Evolutionary conservation across 2,797 vertebrate species (phyloP).

Genomic region (Xiphophorus birchmanni): DNA sequence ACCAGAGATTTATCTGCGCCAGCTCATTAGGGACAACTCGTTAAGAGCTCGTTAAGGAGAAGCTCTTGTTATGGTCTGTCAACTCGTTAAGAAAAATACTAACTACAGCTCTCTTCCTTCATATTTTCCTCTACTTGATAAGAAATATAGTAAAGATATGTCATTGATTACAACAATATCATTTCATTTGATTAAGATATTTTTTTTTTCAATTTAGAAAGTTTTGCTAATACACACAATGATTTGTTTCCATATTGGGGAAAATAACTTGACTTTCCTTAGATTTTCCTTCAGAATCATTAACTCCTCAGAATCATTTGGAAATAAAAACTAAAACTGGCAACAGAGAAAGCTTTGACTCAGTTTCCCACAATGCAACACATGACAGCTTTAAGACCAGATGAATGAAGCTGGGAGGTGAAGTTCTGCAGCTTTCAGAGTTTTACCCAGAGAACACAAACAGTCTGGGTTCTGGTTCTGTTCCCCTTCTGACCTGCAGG

Average conservation of each 20-base stretch:
- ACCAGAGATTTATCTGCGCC: not conserved
- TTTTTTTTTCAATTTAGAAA: not conserved
- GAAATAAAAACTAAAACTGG: not conserved
- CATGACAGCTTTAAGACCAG: not conserved
- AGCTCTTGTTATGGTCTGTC: not conserved
- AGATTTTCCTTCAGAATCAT: not conserved
- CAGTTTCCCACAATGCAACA: not conserved
- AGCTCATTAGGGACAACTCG: not conserved
- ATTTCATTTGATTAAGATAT: not conserved
- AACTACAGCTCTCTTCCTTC: not conserved
- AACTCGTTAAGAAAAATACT: not conserved
- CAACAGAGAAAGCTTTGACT: not conserved
- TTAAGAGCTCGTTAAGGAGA: not conserved
- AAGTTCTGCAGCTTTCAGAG: not conserved
- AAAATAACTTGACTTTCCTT: not conserved
- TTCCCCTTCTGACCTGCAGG: conserved; percentile 20
- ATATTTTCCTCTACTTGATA: not conserved
- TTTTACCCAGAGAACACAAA: not conserved
- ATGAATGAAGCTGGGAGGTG: not conserved
- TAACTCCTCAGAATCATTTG: not conserved
- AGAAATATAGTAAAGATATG: not conserved
- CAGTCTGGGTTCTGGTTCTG: not conserved
- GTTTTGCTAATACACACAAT: not conserved
- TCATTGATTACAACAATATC: not conserved
- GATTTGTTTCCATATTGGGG: not conserved